Conservation (phyloP, 2,113 vertebrate species). For the Excalfactoria chinensis region DNA sequence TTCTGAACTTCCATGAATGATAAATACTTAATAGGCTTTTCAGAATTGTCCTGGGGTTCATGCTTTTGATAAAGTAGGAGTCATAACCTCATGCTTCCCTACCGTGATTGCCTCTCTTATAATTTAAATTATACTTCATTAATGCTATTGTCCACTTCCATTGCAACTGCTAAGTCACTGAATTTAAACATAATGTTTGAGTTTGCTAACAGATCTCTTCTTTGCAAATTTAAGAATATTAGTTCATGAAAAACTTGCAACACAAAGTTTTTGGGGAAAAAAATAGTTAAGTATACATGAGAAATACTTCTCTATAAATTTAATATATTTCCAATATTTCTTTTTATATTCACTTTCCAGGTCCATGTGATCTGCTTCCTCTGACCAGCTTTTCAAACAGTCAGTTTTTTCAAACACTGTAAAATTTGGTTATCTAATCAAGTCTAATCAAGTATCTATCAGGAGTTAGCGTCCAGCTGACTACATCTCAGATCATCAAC, state of each 20-base stretch:
- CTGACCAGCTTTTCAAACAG: background rate
- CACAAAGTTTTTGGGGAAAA: background rate
- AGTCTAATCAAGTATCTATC: background rate
- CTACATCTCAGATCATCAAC: background rate
- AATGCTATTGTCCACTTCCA: background rate
- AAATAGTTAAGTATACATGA: background rate
- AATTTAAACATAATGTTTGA: background rate
- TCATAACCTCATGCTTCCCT: background rate
- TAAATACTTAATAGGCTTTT: background rate
- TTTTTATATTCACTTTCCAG: background rate
- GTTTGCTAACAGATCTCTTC: background rate
- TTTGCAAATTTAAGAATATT: background rate
- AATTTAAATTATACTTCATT: background rate
- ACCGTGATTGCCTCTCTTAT: background rate
- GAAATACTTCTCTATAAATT: background rate
- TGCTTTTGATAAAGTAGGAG: background rate
- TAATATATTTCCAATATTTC: background rate
- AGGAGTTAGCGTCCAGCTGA: background rate
- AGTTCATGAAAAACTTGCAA: background rate
- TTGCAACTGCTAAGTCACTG: background rate
- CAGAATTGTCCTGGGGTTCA: background rate
- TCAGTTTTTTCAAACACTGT: background rate
- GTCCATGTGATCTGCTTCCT: background rate
- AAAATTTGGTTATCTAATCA: background rate
- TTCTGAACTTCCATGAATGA: background rate